These are phyloP conservation scores for Cephus cinctus DNA, from an alignment of 1,140 invertebrate genomes.

Conservation along the genomic window DNA sequence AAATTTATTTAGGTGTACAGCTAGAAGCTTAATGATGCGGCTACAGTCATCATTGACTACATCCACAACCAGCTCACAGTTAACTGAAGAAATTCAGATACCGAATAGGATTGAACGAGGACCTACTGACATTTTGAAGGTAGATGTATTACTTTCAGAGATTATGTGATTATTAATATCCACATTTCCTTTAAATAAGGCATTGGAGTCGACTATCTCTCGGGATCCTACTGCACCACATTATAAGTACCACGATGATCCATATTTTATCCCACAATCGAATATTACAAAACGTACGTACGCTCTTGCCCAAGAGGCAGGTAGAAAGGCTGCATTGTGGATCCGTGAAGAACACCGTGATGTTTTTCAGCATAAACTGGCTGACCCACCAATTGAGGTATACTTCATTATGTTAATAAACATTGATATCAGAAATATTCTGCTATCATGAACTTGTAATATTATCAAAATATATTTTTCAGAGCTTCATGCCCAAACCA, in stretches of 20 bases:
- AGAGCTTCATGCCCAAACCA: conserved; percentile 70
- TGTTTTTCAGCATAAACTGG: conserved; percentile 70
- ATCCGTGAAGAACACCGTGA: conserved; percentile 74
- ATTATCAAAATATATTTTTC: conserved; percentile 46
- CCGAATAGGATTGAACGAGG: conserved; percentile 71
- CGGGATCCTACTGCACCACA: conserved; percentile 77
- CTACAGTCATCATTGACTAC: conserved; percentile 19
- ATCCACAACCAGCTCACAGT: conserved; percentile 11
- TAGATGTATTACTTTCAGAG: conserved; percentile 33
- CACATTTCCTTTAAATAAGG: conserved; percentile 49
- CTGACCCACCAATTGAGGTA: conserved; percentile 63
- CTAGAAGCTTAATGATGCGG: conserved; percentile 17
- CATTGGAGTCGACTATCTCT: conserved; percentile 71
- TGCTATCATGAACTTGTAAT: conserved; percentile 3
- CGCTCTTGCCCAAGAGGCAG: conserved; percentile 81
- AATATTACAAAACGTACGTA: conserved; percentile 70
- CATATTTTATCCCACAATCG: conserved; percentile 81
- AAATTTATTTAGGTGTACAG: conserved; percentile 22
- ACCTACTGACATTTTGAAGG: conserved; percentile 76
- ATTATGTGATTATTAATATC: no score
- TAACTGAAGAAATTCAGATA: conserved; percentile 54
- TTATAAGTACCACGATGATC: conserved; percentile 90
- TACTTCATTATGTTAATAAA: background rate
- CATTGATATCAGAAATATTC: conserved; percentile 4
- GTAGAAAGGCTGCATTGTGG: conserved; percentile 84